phyloP scores from a whole-genome alignment of 2,888 invertebrate species.

The Pyrrhia umbra region DNA sequence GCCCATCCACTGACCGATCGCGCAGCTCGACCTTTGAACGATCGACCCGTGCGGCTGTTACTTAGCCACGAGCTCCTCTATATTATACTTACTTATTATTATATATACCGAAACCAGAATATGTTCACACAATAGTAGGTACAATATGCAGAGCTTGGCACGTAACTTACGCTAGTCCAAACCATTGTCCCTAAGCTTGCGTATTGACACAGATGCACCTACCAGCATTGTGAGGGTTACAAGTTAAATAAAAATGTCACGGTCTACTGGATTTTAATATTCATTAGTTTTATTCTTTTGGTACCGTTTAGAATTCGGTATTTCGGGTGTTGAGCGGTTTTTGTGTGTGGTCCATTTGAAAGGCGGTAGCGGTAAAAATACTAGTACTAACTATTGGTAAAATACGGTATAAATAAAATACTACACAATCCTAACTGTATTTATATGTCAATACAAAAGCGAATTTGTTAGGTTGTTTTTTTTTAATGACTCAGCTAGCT shows the following conservation, averaged over 20 bases:
- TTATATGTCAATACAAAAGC: too few species aligned
- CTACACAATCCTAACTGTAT: too few species aligned
- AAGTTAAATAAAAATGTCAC: slow-evolving; percentile 81
- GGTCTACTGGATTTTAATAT: slow-evolving; percentile 71
- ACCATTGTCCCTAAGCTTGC: slow-evolving; percentile 49
- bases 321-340: slow-evolving; percentile 59
- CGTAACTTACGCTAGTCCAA: slow-evolving; percentile 9
- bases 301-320: slow-evolving; percentile 75
- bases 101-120: slow-evolving; percentile 7
- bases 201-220: slow-evolving; percentile 81
- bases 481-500: too few species aligned
- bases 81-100: too few species aligned
- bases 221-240: slow-evolving; percentile 66
- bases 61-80: too few species aligned
- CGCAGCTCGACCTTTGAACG: too few species aligned
- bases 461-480: too few species aligned
- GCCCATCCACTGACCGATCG: too few species aligned
- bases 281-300: slow-evolving; percentile 69
- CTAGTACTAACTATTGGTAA: neutral
- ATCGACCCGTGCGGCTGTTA: too few species aligned
- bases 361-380: neutral
- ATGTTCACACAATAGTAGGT: slow-evolving; percentile 8
- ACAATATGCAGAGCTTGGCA: slow-evolving; percentile 23
- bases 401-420: too few species aligned
- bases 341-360: slow-evolving; percentile 14